Evolutionary conservation across 2,113 vertebrate genomes (phyloP).

Genomic region (Elephas maximus): DNA sequence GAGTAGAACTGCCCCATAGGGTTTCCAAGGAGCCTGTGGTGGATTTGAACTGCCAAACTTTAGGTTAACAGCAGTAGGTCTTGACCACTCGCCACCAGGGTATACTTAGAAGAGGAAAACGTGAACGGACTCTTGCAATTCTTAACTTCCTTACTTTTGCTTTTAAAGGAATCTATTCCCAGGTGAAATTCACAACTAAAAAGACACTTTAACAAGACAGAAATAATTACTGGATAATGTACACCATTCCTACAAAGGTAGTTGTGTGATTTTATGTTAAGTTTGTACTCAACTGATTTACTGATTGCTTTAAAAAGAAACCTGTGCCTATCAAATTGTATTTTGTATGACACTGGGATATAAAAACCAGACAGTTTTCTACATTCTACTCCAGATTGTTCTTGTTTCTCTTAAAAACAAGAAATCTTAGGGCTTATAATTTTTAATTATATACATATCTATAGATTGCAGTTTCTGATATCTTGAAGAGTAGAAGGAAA

Average conservation of each 20-base stretch:
- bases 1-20: too few species aligned
- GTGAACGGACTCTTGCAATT: not conserved
- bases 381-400: constrained; percentile 13
- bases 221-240: not conserved
- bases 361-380: not conserved
- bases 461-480: not conserved
- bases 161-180: not conserved
- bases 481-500: constrained; percentile 27
- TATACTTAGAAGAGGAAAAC: not conserved
- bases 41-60: too few species aligned
- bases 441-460: not conserved
- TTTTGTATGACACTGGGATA: not conserved
- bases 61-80: too few species aligned
- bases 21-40: too few species aligned
- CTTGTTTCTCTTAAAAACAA: constrained; percentile 1
- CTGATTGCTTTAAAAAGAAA: constrained; percentile 39
- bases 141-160: not conserved
- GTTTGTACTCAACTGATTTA: not conserved
- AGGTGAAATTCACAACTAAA: not conserved
- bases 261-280: constrained; percentile 28
- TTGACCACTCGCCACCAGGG: not conserved
- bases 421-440: not conserved
- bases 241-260: not conserved
- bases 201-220: not conserved
- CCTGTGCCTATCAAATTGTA: not conserved